Base-by-base conservation (phyloP, 2,888 invertebrate genomes). In the Omphaloscelis lunosa region DNA sequence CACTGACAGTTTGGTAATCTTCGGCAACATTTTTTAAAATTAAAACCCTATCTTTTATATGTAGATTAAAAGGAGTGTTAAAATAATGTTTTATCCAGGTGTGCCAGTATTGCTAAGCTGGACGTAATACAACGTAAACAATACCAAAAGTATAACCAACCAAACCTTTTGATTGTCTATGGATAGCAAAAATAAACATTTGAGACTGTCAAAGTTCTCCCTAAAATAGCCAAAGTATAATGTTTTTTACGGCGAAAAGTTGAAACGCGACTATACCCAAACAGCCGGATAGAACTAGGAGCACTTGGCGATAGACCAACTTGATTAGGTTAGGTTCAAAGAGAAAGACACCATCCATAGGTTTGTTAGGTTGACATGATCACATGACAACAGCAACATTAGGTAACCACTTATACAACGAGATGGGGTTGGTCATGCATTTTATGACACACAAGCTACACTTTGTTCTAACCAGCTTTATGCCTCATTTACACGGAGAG, bases 321-420 rank as follows among this genome's bases (percentile, higher is more conserved):
- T 66, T 17, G n/a, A 41, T 69, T 75, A 41, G 85, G 72, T 66
- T 7, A 70, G 86, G 86, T 70, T 82, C 15, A 48, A 73, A 11
- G 11, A 59, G 7, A 68, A 85, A 82, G 29, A 62, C 23, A 53
- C 48, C 53, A 76, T 76, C 34, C 51, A 82, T 7, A 65, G 66
- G 61, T 63, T 29, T 51, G 20, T 58, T 51, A 67, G 69, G 70
- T 77, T 82, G 86, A 82, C 82, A 70, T 77, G 65, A 82, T 59
- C 71, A 80, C 77, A 72, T 69, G 58, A 83, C 83, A 82, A 83
- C 86, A 83, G 34, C 34, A 27, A 66, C 77, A 70, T 69, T 72
- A 53, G 83, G 69, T 67, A 85, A 82, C 85, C 83, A 83, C 72
- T n/a, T n/a, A 69, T 9, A 82, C 85, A 61, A 82, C 39, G 17